Evolutionary conservation across 2,113 vertebrate genomes (phyloP), one percentile per base, ranked within the genome.

Genomic region (Grantiella picta): DNA sequence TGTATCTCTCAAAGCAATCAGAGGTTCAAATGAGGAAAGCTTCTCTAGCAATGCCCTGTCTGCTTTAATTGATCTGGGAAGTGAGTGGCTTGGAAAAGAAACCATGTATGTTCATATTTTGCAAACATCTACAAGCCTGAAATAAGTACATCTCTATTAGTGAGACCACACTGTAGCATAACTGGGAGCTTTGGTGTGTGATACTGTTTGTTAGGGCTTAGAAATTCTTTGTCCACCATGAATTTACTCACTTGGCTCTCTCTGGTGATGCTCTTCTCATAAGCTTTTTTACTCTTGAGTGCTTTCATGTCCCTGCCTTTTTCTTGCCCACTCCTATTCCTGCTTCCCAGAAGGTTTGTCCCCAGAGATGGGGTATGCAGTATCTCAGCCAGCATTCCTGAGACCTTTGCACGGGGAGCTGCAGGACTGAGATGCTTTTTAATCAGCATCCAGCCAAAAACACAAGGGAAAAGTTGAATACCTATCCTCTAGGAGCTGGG

Each of bases 201-300:
- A 6, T n/a, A 3, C 11, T 44, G 35, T 38, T 81, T 68, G 36
- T 53, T 47, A 77, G 28, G 52, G 50, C 27, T 70, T 53, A 28
- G 63, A 40, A 72, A 42, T 52, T 80, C 45, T 86, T 61, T 54
- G 7, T n/a, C 23, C 1, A 0, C 9, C 1, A 0, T 16, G 10
- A 23, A 49, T 82, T 88, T 54, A 25, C 20, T 81, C 1, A 6
- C 56, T 64, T 69, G 0, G 8, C 17, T 86, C 21, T 78, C 33
- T 45, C 49, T 64, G 38, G 20, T 27, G 40, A 16, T 61, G 36
- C 29, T 61, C 7, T 59, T 66, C 59, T 76, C 23, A 29, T 27
- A 33, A 78, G n/a, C 4, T 14, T 57, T 44, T 70, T 78, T 35
- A 18, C 10, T 49, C n/a, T 22, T 45, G 23, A 66, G 35, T 52